Evolutionary conservation across 2,888 invertebrate genomes (phyloP).

Genomic region (Malachius bipustulatus): DNA sequence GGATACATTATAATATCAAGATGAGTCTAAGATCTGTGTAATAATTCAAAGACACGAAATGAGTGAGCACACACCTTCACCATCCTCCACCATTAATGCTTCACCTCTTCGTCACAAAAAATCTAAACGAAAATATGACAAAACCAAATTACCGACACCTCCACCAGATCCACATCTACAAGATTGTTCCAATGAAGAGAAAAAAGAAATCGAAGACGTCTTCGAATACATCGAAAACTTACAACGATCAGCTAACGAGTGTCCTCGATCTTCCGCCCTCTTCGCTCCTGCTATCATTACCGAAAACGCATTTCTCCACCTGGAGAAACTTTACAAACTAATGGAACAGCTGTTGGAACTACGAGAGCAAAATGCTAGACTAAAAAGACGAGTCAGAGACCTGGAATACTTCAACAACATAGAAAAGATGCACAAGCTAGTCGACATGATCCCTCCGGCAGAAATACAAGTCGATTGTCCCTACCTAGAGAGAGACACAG

Average conservation of each 20-base stretch:
- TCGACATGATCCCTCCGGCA: neutral
- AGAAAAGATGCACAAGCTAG: slow-evolving; percentile 45
- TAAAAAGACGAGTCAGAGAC: slow-evolving; percentile 57
- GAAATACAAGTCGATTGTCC: slow-evolving; percentile 30
- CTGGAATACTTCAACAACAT: slow-evolving; percentile 59
- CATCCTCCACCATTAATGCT: slow-evolving; percentile 10
- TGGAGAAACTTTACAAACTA: slow-evolving; percentile 64
- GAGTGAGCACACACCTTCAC: slow-evolving; percentile 23
- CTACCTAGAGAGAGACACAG: slow-evolving; percentile 50
- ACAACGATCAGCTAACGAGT: slow-evolving; percentile 24
- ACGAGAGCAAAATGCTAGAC: slow-evolving; percentile 56
- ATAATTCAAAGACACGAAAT: too few relatives aligned
- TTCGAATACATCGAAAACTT: slow-evolving; percentile 37
- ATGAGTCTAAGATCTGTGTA: too few relatives aligned
- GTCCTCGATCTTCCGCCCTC: slow-evolving; percentile 41
- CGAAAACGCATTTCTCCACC: slow-evolving; percentile 60
- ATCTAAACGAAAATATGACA: slow-evolving; percentile 23
- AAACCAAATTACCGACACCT: slow-evolving; percentile 35
- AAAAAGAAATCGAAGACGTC: slow-evolving; percentile 31
- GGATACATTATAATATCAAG: too few relatives aligned
- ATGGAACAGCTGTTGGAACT: slow-evolving; percentile 64
- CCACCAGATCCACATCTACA: slow-evolving; percentile 34
- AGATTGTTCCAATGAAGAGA: slow-evolving; percentile 4
- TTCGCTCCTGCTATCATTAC: slow-evolving; percentile 47
- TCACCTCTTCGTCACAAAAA: slow-evolving; percentile 13